Evolutionary conservation across 2,888 invertebrate species (phyloP).

Genomic region (Cantharis rustica): DNA sequence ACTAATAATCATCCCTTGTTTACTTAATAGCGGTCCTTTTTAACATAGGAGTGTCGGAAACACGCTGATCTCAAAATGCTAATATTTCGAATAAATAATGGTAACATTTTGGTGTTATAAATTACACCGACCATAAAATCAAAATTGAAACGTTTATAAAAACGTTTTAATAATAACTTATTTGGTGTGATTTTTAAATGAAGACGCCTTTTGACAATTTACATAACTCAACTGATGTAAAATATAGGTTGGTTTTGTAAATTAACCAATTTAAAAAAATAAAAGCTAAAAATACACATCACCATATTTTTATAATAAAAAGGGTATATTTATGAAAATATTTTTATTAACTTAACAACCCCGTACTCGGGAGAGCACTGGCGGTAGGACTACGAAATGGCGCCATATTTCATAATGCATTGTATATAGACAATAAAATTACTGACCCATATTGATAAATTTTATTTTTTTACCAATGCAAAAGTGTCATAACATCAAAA

Average conservation of each 20-base stretch:
- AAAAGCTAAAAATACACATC: neutral
- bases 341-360: neutral
- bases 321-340: neutral
- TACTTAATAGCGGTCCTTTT: conserved; percentile 18
- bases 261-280: neutral
- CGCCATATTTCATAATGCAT: too few relatives aligned
- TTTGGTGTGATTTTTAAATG: neutral
- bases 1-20: conserved; percentile 29
- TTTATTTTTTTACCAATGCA: too few relatives aligned
- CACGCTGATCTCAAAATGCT: neutral
- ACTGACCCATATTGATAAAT: too few relatives aligned
- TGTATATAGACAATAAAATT: too few relatives aligned
- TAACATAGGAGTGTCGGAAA: neutral
- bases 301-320: neutral
- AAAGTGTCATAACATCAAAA: too few relatives aligned
- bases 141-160: neutral
- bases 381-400: too few relatives aligned
- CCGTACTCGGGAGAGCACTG: neutral
- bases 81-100: neutral
- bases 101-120: neutral
- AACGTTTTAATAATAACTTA: neutral
- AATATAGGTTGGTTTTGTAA: neutral
- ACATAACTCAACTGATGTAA: neutral
- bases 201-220: neutral
- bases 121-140: neutral